phyloP scores from a whole-genome alignment of 2,888 invertebrate species.

The Spatulosminthurus flaviceps region DNA sequence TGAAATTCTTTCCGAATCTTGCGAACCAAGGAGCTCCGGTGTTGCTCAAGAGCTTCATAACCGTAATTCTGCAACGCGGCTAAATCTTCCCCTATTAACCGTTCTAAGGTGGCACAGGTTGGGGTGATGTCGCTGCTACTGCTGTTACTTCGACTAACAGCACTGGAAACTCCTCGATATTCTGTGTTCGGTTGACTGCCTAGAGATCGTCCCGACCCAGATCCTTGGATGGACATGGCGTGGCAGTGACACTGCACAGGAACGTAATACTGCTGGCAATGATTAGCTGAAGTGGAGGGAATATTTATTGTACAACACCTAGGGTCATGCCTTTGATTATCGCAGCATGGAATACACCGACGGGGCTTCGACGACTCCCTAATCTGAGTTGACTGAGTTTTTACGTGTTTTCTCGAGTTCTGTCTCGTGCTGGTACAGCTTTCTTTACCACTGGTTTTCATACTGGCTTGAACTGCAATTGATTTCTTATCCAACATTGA shows the following conservation, averaged over 20 bases:
- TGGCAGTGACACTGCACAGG: slow-evolving; percentile 22
- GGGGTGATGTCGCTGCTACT: slow-evolving; percentile 19
- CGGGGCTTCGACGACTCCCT: too few relatives aligned
- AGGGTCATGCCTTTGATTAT: background rate
- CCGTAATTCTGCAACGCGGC: slow-evolving; percentile 31
- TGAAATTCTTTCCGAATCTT: slow-evolving; percentile 49
- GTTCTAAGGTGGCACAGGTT: slow-evolving; percentile 40
- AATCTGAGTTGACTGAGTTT: too few relatives aligned
- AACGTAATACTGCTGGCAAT: slow-evolving; percentile 3
- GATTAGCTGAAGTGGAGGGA: background rate
- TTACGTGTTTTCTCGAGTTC: background rate
- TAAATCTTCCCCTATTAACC: slow-evolving; percentile 35
- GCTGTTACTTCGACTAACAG: background rate
- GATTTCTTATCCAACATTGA: background rate
- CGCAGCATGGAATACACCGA: too few relatives aligned
- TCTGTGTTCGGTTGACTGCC: background rate
- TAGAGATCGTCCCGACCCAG: slow-evolving; percentile 17
- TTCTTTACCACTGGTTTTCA: background rate
- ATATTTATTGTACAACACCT: background rate
- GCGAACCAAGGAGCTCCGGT: slow-evolving; percentile 41
- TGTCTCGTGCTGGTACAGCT: background rate
- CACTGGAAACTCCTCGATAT: background rate
- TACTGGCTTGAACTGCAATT: slow-evolving; percentile 6
- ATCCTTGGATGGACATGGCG: slow-evolving; percentile 13
- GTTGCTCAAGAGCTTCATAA: slow-evolving; percentile 48